Conservation (phyloP, 2,797 vertebrate genomes). For the Euphonia xanthogaster region DNA sequence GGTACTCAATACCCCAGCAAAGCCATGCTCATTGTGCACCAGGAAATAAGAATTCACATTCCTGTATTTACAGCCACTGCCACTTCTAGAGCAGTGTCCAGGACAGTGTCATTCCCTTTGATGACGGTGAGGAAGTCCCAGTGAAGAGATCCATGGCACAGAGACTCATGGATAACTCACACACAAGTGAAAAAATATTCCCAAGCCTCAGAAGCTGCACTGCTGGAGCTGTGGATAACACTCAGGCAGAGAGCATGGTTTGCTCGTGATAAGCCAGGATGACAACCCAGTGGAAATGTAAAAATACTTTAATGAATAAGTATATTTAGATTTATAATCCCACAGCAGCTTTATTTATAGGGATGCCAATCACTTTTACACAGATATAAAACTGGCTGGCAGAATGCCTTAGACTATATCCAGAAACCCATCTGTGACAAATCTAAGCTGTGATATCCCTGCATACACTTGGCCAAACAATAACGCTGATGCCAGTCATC, state of each 20-base stretch:
- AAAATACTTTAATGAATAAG: constrained; percentile 59
- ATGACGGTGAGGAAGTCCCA: background rate
- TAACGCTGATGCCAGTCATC: background rate
- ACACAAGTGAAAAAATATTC: background rate
- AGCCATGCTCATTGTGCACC: background rate
- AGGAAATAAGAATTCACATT: background rate
- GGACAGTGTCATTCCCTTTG: background rate
- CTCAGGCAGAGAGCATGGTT: background rate
- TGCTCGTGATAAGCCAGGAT: background rate
- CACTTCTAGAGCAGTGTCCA: background rate
- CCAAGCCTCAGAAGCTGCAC: background rate
- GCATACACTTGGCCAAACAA: constrained; percentile 23
- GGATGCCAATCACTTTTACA: constrained; percentile 60
- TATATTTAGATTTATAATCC: constrained; percentile 60
- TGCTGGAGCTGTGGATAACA: background rate
- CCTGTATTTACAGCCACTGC: background rate
- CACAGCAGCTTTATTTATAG: constrained; percentile 63
- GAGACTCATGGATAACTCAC: background rate
- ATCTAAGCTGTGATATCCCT: constrained; percentile 40
- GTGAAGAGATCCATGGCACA: background rate
- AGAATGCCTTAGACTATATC: constrained; percentile 42
- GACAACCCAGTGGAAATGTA: constrained; percentile 18
- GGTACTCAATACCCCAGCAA: background rate
- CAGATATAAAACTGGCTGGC: constrained; percentile 52
- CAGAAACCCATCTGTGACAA: constrained; percentile 60